Percentiles rank a stretch among this genome's conserved stretches.
These are phyloP conservation scores for Sardinella longiceps DNA, from an alignment of 2,797 vertebrate genomes.

Conservation along the genomic window DNA sequence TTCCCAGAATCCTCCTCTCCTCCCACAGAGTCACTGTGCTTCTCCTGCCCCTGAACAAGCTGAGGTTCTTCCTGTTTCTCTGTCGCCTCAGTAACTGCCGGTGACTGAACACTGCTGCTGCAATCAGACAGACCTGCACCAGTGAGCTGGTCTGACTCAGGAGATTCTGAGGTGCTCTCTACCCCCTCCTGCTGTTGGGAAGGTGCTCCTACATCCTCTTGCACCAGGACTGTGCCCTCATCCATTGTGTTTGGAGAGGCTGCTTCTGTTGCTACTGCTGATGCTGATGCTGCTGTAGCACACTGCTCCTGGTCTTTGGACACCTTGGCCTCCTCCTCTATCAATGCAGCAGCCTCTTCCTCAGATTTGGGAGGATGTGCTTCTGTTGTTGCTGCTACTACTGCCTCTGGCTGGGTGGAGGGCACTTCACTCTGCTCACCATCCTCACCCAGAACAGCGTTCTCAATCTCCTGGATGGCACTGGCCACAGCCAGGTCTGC, in stretches of 20 bases:
- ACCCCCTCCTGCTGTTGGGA: neutral
- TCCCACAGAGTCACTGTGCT: slow-evolving; percentile 66
- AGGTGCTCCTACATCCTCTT: slow-evolving; percentile 22
- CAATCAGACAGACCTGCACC: slow-evolving; percentile 42
- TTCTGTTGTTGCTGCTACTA: slow-evolving; percentile 19
- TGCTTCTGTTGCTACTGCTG: neutral
- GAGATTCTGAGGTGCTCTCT: slow-evolving; percentile 42
- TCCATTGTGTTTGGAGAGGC: slow-evolving; percentile 23
- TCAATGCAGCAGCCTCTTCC: neutral
- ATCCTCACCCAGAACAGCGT: slow-evolving; percentile 52
- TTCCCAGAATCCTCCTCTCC: slow-evolving; percentile 63
- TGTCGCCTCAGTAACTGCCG: slow-evolving; percentile 33
- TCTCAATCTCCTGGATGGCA: slow-evolving; percentile 45
- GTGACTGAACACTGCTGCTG: slow-evolving; percentile 62
- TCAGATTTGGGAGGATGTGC: slow-evolving; percentile 32
- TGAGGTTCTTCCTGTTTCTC: slow-evolving; percentile 37
- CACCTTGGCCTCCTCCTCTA: slow-evolving; percentile 11
- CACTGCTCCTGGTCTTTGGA: slow-evolving; percentile 8
- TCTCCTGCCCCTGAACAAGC: slow-evolving; percentile 25
- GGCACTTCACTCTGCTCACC: slow-evolving; percentile 36
- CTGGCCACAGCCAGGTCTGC: slow-evolving; percentile 44
- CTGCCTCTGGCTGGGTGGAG: neutral
- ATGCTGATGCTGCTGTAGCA: neutral
- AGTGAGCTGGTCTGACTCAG: slow-evolving; percentile 7
- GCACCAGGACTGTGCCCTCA: slow-evolving; percentile 25